Evolutionary conservation across 1,140 invertebrate species (phyloP), one percentile per base, ranked within the genome.

Genomic region (Trichomalopsis sarcophagae): DNA sequence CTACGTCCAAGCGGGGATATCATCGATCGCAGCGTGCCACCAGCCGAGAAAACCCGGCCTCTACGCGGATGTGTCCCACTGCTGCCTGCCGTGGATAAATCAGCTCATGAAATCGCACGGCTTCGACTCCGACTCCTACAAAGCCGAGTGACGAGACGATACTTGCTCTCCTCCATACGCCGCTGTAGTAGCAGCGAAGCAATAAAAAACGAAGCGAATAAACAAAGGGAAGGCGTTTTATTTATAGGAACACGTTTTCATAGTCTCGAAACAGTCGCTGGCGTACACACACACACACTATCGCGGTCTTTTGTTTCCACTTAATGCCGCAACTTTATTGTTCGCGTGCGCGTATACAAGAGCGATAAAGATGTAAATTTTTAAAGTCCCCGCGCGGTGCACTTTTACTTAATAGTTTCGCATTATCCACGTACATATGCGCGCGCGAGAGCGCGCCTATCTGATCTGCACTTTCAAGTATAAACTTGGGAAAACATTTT

Each of bases 321-420:
- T 76, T 76, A 76, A 76, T 76, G 44, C 74, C 40, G n/a, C 74
- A 76, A 76, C 74, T 76, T 76, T 76, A 76, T 76, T 76, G 74
- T 76, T 76, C 44, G 74, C 74, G 74, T 76, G 74, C 47, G 13
- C 40, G 23, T 40, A 47, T 76, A 47, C 40, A 76, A 50, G 74
- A 76, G n/a, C 74, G 44, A 76, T 76, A 76, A 76, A 76, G 74
- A 76, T 76, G 74, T 76, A 76, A 76, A 76, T 76, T 76, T 76
- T 76, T 50, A 76, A 76, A 76, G 74, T 47, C 74, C 6, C 73
- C 44, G 21, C 17, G 10, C 33, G 5, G 30, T 23, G 44, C 74
- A 76, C 74, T 47, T 76, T 76, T 76, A 44, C 44, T 76, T 76
- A 76, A 76, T 76, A 76, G 74, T 76, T 76, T 76, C 74, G 2